These are phyloP conservation scores for Corvus hawaiiensis DNA, from an alignment of 2,113 vertebrate species.

Conservation along the genomic window DNA sequence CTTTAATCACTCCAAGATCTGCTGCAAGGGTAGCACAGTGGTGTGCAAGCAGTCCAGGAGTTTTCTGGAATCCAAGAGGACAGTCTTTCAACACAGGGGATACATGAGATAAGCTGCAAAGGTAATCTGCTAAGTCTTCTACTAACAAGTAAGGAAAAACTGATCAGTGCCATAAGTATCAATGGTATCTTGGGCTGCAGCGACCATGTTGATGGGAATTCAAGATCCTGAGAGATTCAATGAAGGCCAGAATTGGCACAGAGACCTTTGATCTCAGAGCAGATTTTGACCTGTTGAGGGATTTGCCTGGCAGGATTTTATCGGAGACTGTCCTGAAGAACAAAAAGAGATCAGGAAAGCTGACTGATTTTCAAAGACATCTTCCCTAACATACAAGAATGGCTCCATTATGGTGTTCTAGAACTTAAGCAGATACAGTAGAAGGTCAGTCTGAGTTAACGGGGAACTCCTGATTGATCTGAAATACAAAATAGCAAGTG, in stretches of 20 bases:
- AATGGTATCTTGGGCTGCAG: neutral
- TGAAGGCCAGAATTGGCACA: neutral
- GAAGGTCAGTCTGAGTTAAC: neutral
- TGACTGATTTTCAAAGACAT: neutral
- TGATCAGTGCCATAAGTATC: neutral
- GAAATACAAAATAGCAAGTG: neutral
- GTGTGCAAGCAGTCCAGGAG: neutral
- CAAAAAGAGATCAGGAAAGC: neutral
- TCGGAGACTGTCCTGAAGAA: neutral
- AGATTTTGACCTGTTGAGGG: neutral
- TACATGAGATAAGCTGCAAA: neutral
- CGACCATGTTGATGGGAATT: neutral
- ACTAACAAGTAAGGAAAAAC: neutral
- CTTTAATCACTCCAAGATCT: neutral
- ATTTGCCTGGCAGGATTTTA: neutral
- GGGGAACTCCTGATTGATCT: neutral
- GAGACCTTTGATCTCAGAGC: neutral
- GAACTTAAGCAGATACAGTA: neutral
- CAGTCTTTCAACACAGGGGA: neutral
- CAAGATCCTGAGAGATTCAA: neutral
- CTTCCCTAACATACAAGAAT: neutral
- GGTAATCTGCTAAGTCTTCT: neutral
- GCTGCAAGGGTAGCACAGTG: neutral
- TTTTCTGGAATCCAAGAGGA: neutral
- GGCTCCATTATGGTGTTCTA: neutral